Conservation (phyloP, 2,888 invertebrate species). For the Caenorhabditis sinica region DNA sequence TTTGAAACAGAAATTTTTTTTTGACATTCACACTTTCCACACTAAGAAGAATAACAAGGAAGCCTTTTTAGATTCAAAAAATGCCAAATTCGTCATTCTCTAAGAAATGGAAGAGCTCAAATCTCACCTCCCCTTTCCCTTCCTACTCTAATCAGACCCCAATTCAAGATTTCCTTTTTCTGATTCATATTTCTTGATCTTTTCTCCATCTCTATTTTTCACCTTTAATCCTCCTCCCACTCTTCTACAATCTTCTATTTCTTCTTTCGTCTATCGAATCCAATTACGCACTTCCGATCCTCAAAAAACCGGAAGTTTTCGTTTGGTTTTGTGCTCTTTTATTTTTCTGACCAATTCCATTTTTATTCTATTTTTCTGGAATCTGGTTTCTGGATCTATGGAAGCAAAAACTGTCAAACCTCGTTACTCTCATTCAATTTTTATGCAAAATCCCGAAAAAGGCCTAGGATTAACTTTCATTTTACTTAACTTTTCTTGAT, state of each 20-base stretch:
- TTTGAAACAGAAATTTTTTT: too few species aligned
- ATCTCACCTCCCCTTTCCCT: not conserved
- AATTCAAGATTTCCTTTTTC: not conserved
- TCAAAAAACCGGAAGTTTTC: constrained; percentile 35
- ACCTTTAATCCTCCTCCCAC: constrained; percentile 13
- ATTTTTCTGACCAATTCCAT: not conserved
- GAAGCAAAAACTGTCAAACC: not conserved
- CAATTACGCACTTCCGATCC: constrained; percentile 59
- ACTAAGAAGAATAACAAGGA: not conserved
- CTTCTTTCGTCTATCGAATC: constrained; percentile 18
- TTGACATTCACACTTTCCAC: constrained; percentile 1
- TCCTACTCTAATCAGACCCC: not conserved
- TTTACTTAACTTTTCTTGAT: too few species aligned
- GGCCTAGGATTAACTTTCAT: too few species aligned
- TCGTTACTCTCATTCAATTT: too few species aligned
- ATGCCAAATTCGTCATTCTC: constrained; percentile 4
- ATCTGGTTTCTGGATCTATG: not conserved
- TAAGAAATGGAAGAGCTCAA: not conserved
- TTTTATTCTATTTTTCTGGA: constrained; percentile 1
- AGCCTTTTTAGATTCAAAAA: not conserved
- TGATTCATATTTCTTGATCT: not conserved
- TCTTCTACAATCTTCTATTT: not conserved
- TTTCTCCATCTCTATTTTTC: not conserved
- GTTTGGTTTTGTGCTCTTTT: not conserved
- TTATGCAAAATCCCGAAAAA: too few species aligned